Base-by-base conservation (phyloP, 2,888 invertebrate species). In the Ochlodes sylvanus region DNA sequence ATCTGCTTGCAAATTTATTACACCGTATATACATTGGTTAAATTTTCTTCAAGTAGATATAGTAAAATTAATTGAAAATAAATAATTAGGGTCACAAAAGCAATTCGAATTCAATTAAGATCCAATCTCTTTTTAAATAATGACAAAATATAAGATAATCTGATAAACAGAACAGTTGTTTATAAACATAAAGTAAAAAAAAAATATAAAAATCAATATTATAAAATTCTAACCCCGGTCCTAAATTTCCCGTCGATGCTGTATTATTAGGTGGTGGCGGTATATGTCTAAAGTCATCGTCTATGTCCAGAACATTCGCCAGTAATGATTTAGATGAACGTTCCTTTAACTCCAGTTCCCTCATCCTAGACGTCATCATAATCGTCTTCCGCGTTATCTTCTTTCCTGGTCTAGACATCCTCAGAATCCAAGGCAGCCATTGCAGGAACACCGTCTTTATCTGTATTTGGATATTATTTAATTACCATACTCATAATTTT, bases 371-470 rank as follows among this genome's bases (percentile, higher is more conserved):
- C 85, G 96, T 96, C 96, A 98, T 96, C 93, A 97, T 94, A 82
- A 98, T 97, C 71, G 97, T 97, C 92, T 98, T 98, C 78, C 98
- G 94, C 69, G 98, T 97, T 82, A 98, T 97, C 90, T 98, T 98
- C 94, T 98, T 98, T 63, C 98, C 98, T 54, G 99, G 99, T 82
- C 99, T 96, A 82, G 96, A 96, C 99, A 99, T 99, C 71, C 99
- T 95, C 82, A 99, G 94, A 74, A 98, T 95, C 98, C 98, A 98
- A 71, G 99, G 99, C 85, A 99, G 94, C 98, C 99, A 99, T 94
- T 98, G 98, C 77, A 99, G 96, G 91, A 99, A 98, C 82, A 99
- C 96, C 79, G 97, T 96, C 93, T 98, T 98, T 83, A 99, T 97
- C 99, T 99, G 91, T n/a, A 19, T 52, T 15, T n/a, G 27, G 21